Conservation (phyloP, 2,797 vertebrate species). For the Periophthalmus magnuspinnatus region DNA sequence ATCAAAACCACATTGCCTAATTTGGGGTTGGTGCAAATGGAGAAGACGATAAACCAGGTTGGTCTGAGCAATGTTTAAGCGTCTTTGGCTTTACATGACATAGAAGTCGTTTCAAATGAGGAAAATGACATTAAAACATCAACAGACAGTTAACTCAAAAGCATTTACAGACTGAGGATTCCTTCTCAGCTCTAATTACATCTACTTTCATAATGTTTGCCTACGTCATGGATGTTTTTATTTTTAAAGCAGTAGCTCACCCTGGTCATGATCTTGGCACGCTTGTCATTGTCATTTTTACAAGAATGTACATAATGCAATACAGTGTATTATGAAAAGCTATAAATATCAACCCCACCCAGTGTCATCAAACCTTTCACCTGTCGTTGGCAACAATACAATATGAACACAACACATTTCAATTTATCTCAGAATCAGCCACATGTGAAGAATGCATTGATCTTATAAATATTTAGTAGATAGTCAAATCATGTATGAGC, state of each 20-base stretch:
- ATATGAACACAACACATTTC: not conserved
- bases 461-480: slow-evolving; percentile 12
- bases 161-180: not conserved
- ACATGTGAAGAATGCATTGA: slow-evolving; percentile 15
- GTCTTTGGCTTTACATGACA: not conserved
- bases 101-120: not conserved
- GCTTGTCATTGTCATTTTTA: not conserved
- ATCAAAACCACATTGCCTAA: slow-evolving; percentile 96
- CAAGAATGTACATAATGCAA: not conserved
- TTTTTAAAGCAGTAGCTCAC: not conserved
- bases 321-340: slow-evolving; percentile 11
- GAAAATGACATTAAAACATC: not conserved
- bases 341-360: slow-evolving; percentile 24
- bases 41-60: slow-evolving; percentile 98
- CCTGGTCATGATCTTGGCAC: not conserved
- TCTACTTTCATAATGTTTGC: not conserved
- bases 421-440: not conserved
- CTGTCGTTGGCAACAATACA: not conserved
- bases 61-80: slow-evolving; percentile 4
- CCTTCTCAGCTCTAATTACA: not conserved
- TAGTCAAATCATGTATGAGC: slow-evolving; percentile 27
- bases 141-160: not conserved
- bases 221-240: not conserved
- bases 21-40: slow-evolving; percentile 96
- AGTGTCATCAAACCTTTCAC: not conserved